Conservation (phyloP, 2,113 vertebrate genomes). For the Ciconia maguari region DNA sequence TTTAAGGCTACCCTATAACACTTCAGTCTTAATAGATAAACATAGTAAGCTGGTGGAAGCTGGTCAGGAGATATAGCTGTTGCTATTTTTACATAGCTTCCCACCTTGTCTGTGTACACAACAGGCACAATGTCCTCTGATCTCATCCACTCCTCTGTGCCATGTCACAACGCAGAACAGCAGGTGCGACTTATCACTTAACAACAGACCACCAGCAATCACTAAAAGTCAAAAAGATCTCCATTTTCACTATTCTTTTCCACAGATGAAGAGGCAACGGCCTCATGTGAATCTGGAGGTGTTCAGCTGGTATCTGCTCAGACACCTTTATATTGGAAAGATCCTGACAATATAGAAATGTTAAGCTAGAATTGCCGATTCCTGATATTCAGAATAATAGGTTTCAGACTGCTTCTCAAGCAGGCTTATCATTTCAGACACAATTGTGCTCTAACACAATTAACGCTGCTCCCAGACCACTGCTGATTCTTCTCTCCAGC, state of each 20-base stretch:
- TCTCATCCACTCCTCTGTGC: background rate
- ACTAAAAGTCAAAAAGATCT: background rate
- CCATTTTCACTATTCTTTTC: background rate
- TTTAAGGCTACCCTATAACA: background rate
- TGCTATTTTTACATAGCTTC: background rate
- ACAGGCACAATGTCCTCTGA: background rate
- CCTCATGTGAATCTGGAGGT: background rate
- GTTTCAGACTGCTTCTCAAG: background rate
- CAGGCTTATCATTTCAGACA: background rate
- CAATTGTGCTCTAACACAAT: background rate
- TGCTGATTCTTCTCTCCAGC: background rate
- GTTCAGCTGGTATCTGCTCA: background rate
- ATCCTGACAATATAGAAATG: background rate
- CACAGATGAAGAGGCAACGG: background rate
- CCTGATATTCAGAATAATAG: background rate
- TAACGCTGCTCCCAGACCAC: background rate
- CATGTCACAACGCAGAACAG: background rate
- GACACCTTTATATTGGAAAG: background rate
- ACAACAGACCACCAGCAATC: background rate
- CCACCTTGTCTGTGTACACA: background rate
- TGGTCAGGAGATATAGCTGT: background rate
- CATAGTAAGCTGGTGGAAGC: background rate
- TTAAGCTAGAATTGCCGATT: background rate
- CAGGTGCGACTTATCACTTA: background rate
- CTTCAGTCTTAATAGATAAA: constrained; percentile 7